Evolutionary conservation across 1,140 invertebrate species (phyloP), one percentile per base, ranked within the genome.

Genomic region (Macrotrachela quadricornifera): DNA sequence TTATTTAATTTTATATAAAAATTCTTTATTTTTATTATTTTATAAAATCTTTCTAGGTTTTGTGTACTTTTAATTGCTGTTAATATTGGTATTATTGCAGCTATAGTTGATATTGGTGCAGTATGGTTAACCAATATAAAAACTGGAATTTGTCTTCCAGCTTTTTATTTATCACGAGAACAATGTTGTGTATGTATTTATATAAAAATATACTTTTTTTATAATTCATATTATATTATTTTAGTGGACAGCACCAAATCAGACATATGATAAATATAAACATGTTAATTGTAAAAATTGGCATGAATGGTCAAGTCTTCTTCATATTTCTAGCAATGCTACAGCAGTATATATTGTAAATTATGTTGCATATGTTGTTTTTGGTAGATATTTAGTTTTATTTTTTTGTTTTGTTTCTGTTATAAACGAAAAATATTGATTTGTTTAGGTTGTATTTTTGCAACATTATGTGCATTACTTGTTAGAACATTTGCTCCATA

Each of bases 41-140:
- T 4, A 30, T 30, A 30, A 8, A 30, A 30, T 30, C 21, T 30
- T 30, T n/a, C n/a, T 30, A 30, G 21, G 21, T 75, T 99, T 14
- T 97, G 92, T 67, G 91, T 99, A 10, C 72, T 97, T 6, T 70
- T 96, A 2, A 88, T 97, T 10, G 92, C 91, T 9, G 73, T 97
- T 8, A 81, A 81, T 52, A 73, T 75, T 51, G 76, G 76, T 58
- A 56, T 66, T 0, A 69, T 71, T 58, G 77, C 77, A 45, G 75
- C 73, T 56, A 59, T 78, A n/a, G 75, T 78, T 46, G 94, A 99
- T 69, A 97, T 99, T 57, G 91, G 91, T n/a, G 82, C 90, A 16
- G 85, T 85, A 57, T 99, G 94, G 94, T 92, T 99, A 86, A 91
- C 87, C 0, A 92, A 99, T 73, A 74, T 99, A 1, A 95, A 94